phyloP scores from a whole-genome alignment of 2,888 invertebrate species.

The Limnephilus rhombicus region DNA sequence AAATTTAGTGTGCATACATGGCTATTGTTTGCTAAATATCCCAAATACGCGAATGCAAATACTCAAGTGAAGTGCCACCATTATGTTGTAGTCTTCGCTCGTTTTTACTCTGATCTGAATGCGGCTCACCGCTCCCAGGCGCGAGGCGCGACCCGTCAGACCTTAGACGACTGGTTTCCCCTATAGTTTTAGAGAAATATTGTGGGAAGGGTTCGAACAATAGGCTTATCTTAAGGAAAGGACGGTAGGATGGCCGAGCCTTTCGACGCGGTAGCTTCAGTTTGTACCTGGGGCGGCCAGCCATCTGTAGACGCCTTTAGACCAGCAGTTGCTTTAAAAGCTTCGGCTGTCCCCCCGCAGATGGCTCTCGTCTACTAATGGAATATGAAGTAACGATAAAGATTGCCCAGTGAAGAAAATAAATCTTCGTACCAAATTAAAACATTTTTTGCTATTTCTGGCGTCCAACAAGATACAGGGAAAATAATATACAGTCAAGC shows the following conservation, averaged over 20 bases:
- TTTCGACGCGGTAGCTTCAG: too few relatives aligned
- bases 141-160: neutral
- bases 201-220: too few relatives aligned
- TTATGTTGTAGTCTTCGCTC: neutral
- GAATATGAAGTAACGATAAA: neutral
- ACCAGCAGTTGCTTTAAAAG: constrained; percentile 18
- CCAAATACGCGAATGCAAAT: too few relatives aligned
- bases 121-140: neutral
- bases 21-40: too few relatives aligned
- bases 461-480: neutral
- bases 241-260: too few relatives aligned
- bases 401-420: neutral
- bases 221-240: too few relatives aligned
- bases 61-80: too few relatives aligned
- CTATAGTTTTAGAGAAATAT: too few relatives aligned
- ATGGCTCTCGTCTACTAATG: constrained; percentile 28
- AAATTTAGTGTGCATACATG: too few relatives aligned
- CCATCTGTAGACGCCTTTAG: neutral
- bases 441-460: neutral
- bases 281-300: too few relatives aligned
- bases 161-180: too few relatives aligned
- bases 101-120: neutral
- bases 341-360: constrained; percentile 8
- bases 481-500: neutral
- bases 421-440: neutral